Evolutionary conservation across 2,797 vertebrate genomes (phyloP).

Genomic region (Macrochelys suwanniensis): DNA sequence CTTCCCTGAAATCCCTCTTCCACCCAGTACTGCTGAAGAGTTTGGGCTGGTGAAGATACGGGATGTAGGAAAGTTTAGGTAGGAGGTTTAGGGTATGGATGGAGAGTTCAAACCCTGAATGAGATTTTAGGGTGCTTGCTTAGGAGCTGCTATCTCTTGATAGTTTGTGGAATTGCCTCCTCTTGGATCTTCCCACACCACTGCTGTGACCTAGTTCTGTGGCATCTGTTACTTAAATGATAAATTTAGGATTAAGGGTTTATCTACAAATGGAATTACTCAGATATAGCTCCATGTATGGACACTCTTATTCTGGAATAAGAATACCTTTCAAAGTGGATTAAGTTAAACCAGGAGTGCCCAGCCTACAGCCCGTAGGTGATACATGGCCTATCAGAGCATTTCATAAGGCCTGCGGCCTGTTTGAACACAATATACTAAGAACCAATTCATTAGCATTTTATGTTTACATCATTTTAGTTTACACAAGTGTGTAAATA

Average conservation of each 20-base stretch:
- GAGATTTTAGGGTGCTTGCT: not conserved
- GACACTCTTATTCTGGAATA: not conserved
- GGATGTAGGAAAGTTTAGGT: not conserved
- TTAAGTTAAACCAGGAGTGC: not conserved
- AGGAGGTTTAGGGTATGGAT: not conserved
- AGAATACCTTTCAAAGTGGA: not conserved
- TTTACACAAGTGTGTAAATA: too few species aligned
- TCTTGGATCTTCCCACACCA: not conserved
- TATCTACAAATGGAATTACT: not conserved
- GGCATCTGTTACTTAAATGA: rapidly evolving
- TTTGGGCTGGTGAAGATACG: not conserved
- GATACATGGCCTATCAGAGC: too few species aligned
- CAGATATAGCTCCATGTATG: rapidly evolving
- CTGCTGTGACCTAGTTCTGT: not conserved
- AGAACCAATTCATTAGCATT: too few species aligned
- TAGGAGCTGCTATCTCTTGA: not conserved
- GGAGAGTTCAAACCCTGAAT: not conserved
- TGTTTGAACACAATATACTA: too few species aligned
- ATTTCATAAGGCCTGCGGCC: too few species aligned
- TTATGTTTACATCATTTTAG: too few species aligned
- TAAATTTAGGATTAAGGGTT: not conserved
- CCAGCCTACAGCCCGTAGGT: too few species aligned
- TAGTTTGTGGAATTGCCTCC: not conserved
- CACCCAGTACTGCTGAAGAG: not conserved
- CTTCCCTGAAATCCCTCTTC: not conserved